These are phyloP conservation scores for Cerastis rubricosa DNA, from an alignment of 2,888 invertebrate genomes.

Conservation along the genomic window DNA sequence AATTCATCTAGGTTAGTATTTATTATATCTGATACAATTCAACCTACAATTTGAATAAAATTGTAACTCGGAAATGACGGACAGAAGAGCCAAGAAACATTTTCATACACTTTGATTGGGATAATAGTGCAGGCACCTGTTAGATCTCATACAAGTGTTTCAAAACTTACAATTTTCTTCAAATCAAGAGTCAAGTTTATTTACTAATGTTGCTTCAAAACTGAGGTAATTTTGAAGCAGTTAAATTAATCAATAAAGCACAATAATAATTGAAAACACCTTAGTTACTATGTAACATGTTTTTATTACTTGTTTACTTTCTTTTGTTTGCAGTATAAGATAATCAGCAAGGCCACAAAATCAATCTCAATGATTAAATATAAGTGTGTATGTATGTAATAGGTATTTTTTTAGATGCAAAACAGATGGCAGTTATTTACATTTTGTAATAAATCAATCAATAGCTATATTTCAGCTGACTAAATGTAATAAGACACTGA, in stretches of 20 bases:
- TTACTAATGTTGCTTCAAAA: background rate
- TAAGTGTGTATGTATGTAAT: conserved; percentile 3
- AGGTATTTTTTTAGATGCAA: conserved; percentile 28
- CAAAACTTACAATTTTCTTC: background rate
- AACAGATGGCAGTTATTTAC: conserved; percentile 39
- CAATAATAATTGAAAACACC: conserved; percentile 23
- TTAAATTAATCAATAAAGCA: conserved; percentile 4
- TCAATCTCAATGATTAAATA: conserved; percentile 35
- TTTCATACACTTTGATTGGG: background rate
- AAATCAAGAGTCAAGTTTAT: background rate
- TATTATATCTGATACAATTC: background rate
- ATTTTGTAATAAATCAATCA: conserved; percentile 25
- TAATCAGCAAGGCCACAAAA: conserved; percentile 41
- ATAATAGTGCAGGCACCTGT: background rate
- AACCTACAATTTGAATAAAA: background rate
- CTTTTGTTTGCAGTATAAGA: conserved; percentile 37
- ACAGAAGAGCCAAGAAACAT: background rate
- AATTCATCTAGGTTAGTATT: background rate
- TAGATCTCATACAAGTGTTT: background rate
- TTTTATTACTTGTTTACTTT: conserved; percentile 42
- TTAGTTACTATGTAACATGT: conserved; percentile 1
- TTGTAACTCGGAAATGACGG: background rate
- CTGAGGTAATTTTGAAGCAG: background rate
- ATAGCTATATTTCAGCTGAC: conserved; percentile 37
- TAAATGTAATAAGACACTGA: conserved; percentile 76